phyloP scores from a whole-genome alignment of 2,797 vertebrate species.

The Potorous gilbertii region DNA sequence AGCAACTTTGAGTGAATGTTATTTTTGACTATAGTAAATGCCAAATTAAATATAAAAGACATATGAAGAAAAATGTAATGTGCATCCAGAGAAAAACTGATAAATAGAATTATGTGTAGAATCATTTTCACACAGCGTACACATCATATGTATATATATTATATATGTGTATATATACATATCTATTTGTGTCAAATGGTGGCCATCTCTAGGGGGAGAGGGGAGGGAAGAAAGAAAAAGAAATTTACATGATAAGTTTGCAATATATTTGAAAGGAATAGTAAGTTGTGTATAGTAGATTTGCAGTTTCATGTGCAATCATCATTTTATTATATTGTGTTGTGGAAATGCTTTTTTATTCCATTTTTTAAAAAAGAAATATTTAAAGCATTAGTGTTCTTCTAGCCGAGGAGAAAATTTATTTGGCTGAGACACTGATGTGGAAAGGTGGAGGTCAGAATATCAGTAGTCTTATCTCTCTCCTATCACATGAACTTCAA shows the following conservation, averaged over 20 bases:
- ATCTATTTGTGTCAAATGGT: background rate
- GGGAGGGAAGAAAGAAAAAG: background rate
- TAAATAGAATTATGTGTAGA: background rate
- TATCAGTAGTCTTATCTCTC: background rate
- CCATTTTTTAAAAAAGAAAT: background rate
- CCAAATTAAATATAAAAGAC: background rate
- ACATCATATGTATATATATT: too few species aligned
- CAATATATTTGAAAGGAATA: background rate
- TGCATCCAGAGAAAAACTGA: background rate
- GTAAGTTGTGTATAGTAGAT: background rate
- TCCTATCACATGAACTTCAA: background rate
- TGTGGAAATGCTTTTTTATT: background rate
- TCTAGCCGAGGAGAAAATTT: background rate
- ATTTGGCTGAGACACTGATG: background rate
- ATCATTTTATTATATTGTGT: background rate
- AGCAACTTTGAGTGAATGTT: background rate
- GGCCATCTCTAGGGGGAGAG: background rate
- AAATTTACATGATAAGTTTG: background rate
- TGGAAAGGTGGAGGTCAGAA: background rate
- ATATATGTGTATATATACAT: too few species aligned
- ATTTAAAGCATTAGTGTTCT: background rate
- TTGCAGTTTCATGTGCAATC: background rate
- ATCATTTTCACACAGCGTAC: background rate
- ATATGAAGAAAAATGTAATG: background rate
- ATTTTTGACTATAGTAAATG: too few species aligned